Conservation (phyloP, 2,888 invertebrate genomes). For the Mamestra brassicae region DNA sequence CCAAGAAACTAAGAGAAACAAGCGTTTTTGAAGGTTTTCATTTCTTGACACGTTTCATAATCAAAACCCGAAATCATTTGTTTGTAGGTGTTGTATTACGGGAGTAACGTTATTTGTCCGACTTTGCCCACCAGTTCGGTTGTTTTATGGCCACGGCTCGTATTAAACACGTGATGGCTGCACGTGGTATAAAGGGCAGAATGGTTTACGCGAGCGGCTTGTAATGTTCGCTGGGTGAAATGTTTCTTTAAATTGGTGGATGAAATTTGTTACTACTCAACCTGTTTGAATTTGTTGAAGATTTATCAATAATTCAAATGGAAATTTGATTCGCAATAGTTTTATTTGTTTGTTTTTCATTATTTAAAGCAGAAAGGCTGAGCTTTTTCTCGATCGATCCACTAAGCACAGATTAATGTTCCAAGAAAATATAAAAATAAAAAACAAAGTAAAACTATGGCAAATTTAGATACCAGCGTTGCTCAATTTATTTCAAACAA, state of each 20-base stretch:
- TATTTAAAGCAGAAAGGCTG: too few species aligned
- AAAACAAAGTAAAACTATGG: too few species aligned
- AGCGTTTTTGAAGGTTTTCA: constrained; percentile 1
- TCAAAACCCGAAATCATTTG: constrained; percentile 37
- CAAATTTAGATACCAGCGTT: too few species aligned
- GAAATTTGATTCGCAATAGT: neutral
- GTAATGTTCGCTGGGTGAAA: constrained; percentile 1
- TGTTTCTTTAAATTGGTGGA: neutral
- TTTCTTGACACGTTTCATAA: constrained; percentile 32
- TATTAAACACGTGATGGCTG: constrained; percentile 67
- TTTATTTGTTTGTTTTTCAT: too few species aligned
- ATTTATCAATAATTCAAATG: neutral
- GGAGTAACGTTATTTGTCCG: constrained; percentile 50
- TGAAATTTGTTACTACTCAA: neutral
- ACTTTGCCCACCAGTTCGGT: constrained; percentile 55
- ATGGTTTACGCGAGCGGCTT: constrained; percentile 50
- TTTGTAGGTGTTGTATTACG: constrained; percentile 43
- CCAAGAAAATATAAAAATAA: too few species aligned
- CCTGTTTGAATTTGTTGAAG: neutral
- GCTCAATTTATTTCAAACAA: too few species aligned
- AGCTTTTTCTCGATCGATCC: too few species aligned
- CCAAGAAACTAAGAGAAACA: constrained; percentile 1
- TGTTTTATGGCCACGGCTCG: constrained; percentile 61
- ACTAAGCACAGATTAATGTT: too few species aligned
- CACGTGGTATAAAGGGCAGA: constrained; percentile 61